Evolutionary conservation across 2,797 vertebrate genomes (phyloP), one percentile per base, ranked within the genome.

Genomic region (Bovichtus diacanthus): DNA sequence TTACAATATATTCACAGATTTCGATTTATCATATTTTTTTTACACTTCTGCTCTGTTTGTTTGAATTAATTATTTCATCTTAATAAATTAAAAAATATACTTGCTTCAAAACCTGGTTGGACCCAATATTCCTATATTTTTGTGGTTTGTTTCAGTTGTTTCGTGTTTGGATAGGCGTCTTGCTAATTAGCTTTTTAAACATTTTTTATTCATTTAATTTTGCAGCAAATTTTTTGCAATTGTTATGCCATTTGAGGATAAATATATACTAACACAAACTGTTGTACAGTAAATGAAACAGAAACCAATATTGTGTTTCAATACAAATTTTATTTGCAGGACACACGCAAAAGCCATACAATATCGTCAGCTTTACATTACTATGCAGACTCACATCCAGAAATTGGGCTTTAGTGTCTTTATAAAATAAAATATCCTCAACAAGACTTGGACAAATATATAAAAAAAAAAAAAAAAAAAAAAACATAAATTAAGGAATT

Each of bases 261-360:
- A 27, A 27, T 27, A 27, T 27, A 27, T 27, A 27, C 5, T 27
- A 27, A 27, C 27, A 5, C 27, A 3, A 36, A 21, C 6, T 36
- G n/a, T 2, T 21, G 50, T 31, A 38, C 34, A 58, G 5, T 25
- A 27, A 27, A 5, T n/a, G n/a, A n/a, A 1, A 34, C 9, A 82
- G 38, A 86, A 67, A 68, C 10, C 2, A 46, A 27, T 27, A 53
- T 2, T 46, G 55, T 68, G 11, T 85, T 94, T 92, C 44, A 89
- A 83, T 93, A 94, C 59, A 94, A 94, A 94, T 54, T 93, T 93
- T 94, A 92, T 92, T 92, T 80, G 83, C 83, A 85, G 87, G 82
- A 92, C 89, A 88, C 70, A 90, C 49, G 88, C 91, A 90, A 90
- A 92, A 92, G 88, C 87, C 86, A 90, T 84, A 92, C 89, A 90